These are phyloP conservation scores for Xiphorhynchus elegans DNA, from an alignment of 2,113 vertebrate genomes.

Conservation along the genomic window DNA sequence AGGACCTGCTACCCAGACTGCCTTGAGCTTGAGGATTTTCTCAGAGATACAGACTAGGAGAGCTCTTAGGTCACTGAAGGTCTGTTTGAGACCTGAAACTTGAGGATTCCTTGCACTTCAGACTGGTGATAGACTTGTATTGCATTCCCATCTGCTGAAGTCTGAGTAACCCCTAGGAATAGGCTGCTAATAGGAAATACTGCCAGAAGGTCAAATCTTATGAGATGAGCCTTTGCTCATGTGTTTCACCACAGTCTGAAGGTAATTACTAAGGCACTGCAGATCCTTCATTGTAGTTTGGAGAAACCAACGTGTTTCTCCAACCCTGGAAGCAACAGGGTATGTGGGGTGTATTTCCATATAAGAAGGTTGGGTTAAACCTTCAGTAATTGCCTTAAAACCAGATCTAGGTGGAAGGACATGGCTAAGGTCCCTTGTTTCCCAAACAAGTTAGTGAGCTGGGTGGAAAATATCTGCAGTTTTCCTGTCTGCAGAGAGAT, in stretches of 20 bases:
- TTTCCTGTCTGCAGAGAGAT: not conserved
- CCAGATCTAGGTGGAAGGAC: not conserved
- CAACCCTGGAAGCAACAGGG: not conserved
- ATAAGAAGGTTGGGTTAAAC: not conserved
- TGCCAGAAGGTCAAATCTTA: not conserved
- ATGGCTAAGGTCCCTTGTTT: not conserved
- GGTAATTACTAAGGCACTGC: not conserved
- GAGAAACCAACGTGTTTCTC: not conserved
- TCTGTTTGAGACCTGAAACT: constrained; percentile 15
- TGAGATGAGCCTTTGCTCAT: not conserved
- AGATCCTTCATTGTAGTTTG: not conserved
- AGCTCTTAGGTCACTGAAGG: not conserved
- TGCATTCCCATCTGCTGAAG: not conserved
- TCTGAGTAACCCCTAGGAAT: not conserved
- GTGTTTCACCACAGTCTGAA: not conserved
- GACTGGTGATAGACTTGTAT: not conserved
- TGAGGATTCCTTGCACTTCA: not conserved
- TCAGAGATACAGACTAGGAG: not conserved
- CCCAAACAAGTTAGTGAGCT: constrained; percentile 6
- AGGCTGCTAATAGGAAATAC: not conserved
- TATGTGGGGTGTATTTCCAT: not conserved
- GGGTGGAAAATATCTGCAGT: not conserved
- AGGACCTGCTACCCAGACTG: not conserved
- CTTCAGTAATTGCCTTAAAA: not conserved
- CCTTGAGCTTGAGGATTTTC: not conserved